These are phyloP conservation scores for Scomberomorus guttatus DNA, from an alignment of 2,797 vertebrate species.

Conservation along the genomic window DNA sequence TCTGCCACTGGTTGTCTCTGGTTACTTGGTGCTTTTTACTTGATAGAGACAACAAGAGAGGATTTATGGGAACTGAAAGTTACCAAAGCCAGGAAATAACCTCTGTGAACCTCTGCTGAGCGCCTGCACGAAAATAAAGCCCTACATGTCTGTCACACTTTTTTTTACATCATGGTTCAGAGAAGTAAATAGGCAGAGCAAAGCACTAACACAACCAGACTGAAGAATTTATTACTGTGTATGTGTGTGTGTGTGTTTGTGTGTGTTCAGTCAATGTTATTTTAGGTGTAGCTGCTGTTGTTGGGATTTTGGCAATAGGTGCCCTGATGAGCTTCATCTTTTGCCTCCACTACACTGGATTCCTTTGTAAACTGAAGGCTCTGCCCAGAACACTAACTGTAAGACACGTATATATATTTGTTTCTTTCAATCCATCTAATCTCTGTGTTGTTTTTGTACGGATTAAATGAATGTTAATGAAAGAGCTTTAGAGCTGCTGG, in stretches of 20 bases:
- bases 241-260: slow-evolving; percentile 20
- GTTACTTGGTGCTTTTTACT: background rate
- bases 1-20: background rate
- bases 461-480: background rate
- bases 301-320: background rate
- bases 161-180: background rate
- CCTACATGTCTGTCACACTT: background rate
- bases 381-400: slow-evolving; percentile 64
- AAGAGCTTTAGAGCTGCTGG: background rate
- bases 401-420: slow-evolving; percentile 4
- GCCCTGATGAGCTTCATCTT: background rate
- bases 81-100: background rate
- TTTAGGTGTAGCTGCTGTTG: slow-evolving; percentile 3
- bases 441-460: background rate
- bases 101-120: background rate
- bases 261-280: slow-evolving; percentile 41
- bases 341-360: slow-evolving; percentile 65
- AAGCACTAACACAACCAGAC: no score
- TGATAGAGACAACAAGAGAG: no score
- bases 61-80: no score
- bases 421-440: background rate
- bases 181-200: background rate
- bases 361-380: slow-evolving; percentile 62
- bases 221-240: background rate
- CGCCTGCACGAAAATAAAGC: background rate